A percentile compares a stretch with the other conserved stretches of the same genome.
Evolutionary conservation across 2,888 invertebrate genomes (phyloP).

Genomic region (Asteroscopus sphinx): DNA sequence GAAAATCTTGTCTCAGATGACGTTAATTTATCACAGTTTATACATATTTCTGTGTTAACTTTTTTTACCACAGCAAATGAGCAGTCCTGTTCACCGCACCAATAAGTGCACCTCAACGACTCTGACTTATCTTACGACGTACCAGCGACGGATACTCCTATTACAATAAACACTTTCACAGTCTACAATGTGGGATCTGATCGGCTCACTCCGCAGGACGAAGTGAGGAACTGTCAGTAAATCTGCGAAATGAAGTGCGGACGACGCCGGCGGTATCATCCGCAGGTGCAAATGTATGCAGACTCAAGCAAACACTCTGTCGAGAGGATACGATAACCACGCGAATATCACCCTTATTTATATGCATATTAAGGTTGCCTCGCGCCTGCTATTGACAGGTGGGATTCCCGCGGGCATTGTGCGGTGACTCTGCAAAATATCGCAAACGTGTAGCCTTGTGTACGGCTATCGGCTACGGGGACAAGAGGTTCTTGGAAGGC

Average conservation of each 20-base stretch:
- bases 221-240: slow-evolving; percentile 48
- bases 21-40: too few relatives aligned
- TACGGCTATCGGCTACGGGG: background rate
- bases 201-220: slow-evolving; percentile 1
- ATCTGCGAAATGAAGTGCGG: slow-evolving; percentile 63
- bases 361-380: slow-evolving; percentile 1
- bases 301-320: slow-evolving; percentile 25
- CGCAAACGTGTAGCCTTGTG: slow-evolving; percentile 27
- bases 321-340: background rate
- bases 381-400: slow-evolving; percentile 55
- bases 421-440: slow-evolving; percentile 39
- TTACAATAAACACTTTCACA: background rate
- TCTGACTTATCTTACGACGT: too few relatives aligned
- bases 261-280: slow-evolving; percentile 35
- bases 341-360: slow-evolving; percentile 15
- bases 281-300: slow-evolving; percentile 63
- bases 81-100: too few relatives aligned
- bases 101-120: too few relatives aligned
- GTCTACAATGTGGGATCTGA: background rate
- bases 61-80: too few relatives aligned
- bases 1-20: too few relatives aligned
- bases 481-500: slow-evolving; percentile 27
- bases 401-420: slow-evolving; percentile 53
- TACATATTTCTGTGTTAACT: too few relatives aligned
- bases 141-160: too few relatives aligned